A percentile compares a stretch with the other conserved stretches of the same genome.
Evolutionary conservation across 1,140 invertebrate genomes (phyloP).

Genomic region (Atta cephalotes): DNA sequence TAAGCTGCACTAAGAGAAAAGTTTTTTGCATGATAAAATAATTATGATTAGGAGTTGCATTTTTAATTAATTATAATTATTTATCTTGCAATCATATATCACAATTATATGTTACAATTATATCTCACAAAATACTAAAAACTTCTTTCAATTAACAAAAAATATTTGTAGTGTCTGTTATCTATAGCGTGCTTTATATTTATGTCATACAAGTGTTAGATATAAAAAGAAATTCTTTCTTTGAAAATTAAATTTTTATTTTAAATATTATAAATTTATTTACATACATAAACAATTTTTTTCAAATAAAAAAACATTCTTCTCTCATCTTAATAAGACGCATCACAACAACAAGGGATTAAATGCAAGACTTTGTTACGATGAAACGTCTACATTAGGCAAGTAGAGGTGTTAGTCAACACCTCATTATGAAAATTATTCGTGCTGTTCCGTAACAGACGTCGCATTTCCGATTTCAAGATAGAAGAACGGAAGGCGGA

Average conservation of each 20-base stretch:
- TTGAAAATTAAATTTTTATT: conserved; percentile 3
- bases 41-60: no score
- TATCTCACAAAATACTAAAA: no score
- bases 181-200: not conserved
- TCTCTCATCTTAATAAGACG: not conserved
- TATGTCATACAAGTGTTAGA: not conserved
- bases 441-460: conserved; percentile 65
- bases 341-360: not conserved
- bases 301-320: not conserved
- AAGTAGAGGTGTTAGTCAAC: conserved; percentile 59
- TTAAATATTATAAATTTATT: not conserved
- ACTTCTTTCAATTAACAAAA: not conserved
- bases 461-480: conserved; percentile 48
- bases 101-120: no score
- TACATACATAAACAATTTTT: not conserved
- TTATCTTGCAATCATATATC: no score
- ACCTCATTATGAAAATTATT: conserved; percentile 80
- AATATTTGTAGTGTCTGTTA: not conserved
- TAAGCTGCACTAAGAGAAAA: not conserved
- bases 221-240: not conserved
- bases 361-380: not conserved
- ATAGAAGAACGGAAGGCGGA: conserved; percentile 17
- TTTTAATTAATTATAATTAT: no score
- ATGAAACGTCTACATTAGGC: not conserved
- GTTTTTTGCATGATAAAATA: no score